Conservation (phyloP, 2,888 invertebrate genomes). For the Drosophila suboccidentalis region DNA sequence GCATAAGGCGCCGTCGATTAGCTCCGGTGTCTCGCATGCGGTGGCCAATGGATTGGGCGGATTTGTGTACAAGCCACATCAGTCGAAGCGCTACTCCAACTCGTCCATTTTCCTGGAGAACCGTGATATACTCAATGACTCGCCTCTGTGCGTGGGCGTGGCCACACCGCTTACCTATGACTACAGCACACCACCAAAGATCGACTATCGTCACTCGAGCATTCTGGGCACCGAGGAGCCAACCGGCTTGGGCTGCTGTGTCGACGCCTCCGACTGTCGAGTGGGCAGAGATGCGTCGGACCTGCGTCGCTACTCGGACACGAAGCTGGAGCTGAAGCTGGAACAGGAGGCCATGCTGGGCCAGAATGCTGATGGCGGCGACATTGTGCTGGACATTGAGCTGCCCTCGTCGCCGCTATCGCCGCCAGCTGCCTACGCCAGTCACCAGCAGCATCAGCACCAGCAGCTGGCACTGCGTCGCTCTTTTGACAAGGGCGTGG, state of each 20-base stretch:
- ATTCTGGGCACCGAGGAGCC: slow-evolving; percentile 75
- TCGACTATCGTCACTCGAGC: slow-evolving; percentile 84
- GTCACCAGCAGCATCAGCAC: slow-evolving; percentile 45
- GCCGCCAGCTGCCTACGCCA: slow-evolving; percentile 72
- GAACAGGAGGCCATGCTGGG: slow-evolving; percentile 75
- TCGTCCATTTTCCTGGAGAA: slow-evolving; percentile 86
- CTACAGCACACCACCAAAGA: slow-evolving; percentile 83
- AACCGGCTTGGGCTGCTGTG: slow-evolving; percentile 56
- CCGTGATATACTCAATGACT: slow-evolving; percentile 85
- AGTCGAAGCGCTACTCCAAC: slow-evolving; percentile 84
- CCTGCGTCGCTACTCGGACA: slow-evolving; percentile 85
- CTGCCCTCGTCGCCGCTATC: slow-evolving; percentile 80
- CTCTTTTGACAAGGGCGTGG: slow-evolving; percentile 80
- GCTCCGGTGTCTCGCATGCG: slow-evolving; percentile 83
- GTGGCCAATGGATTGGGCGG: slow-evolving; percentile 83
- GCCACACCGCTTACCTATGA: slow-evolving; percentile 67
- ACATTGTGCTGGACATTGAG: slow-evolving; percentile 80
- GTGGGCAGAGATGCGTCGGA: slow-evolving; percentile 72
- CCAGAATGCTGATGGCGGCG: slow-evolving; percentile 64
- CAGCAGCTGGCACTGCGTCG: slow-evolving; percentile 71
- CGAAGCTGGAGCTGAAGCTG: slow-evolving; percentile 80
- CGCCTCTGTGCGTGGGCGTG: slow-evolving; percentile 65
- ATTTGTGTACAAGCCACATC: slow-evolving; percentile 81
- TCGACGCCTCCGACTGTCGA: slow-evolving; percentile 71
- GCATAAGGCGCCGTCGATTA: slow-evolving; percentile 83